A percentile compares a stretch with the other conserved stretches of the same genome.
Evolutionary conservation across 1,140 invertebrate genomes (phyloP).

Genomic region (Colletes gigas): DNA sequence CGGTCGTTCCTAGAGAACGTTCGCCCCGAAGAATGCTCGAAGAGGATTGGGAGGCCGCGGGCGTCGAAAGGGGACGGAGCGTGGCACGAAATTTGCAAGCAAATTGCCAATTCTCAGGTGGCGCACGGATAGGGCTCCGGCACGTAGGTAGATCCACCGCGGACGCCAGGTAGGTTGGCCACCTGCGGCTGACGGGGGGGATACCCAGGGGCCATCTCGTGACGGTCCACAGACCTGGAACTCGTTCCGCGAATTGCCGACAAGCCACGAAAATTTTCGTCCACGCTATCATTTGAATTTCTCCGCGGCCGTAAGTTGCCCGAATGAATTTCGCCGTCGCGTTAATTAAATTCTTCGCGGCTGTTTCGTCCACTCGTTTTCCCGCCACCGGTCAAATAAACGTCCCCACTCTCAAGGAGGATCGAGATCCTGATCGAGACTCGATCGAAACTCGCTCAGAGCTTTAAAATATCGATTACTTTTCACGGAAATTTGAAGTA

Average conservation of each 20-base stretch:
- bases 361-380: not conserved
- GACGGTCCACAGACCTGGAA: slow-evolving; percentile 22
- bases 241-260: slow-evolving; percentile 39
- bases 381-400: not conserved
- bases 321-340: not conserved
- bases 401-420: not conserved
- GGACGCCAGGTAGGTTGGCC: slow-evolving; percentile 34
- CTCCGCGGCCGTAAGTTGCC: not conserved
- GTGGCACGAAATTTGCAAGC: slow-evolving; percentile 78
- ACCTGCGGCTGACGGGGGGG: slow-evolving; percentile 33
- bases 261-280: slow-evolving; percentile 23
- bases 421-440: not conserved
- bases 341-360: slow-evolving; percentile 16
- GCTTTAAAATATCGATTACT: no score
- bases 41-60: slow-evolving; percentile 35
- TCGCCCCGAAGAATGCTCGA: slow-evolving; percentile 38
- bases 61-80: slow-evolving; percentile 33
- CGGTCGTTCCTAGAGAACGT: slow-evolving; percentile 24
- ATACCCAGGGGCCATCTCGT: slow-evolving; percentile 41
- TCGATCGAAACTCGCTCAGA: not conserved
- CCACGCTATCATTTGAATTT: slow-evolving; percentile 1
- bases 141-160: slow-evolving; percentile 55
- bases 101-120: slow-evolving; percentile 80
- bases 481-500: no score
- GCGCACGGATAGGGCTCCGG: slow-evolving; percentile 61